phyloP scores from a whole-genome alignment of 2,888 invertebrate species.

The Rhaphigaster nebulosa region DNA sequence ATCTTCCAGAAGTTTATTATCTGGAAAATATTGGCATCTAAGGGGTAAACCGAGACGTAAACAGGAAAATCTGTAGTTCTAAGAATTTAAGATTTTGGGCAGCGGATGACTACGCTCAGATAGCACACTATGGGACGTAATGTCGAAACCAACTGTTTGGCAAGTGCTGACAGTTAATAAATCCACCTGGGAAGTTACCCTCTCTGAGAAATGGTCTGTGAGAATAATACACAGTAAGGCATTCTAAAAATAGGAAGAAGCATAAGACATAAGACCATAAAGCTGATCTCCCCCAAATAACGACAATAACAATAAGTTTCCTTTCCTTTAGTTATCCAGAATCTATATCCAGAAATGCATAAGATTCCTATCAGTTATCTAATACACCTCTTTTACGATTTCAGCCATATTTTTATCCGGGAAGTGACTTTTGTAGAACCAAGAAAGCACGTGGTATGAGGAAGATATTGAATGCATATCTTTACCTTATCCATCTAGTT shows the following conservation, averaged over 20 bases:
- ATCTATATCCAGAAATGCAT: neutral
- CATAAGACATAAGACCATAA: neutral
- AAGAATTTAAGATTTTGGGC: too few species aligned
- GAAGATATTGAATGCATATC: neutral
- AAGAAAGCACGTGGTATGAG: neutral
- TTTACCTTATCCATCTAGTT: neutral
- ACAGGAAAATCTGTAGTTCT: too few species aligned
- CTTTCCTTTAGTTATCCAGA: neutral
- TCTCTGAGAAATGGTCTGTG: constrained; percentile 19
- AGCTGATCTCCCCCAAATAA: neutral
- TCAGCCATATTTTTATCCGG: neutral
- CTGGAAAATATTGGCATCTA: too few species aligned
- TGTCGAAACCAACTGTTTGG: constrained; percentile 18
- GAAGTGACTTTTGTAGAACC: neutral
- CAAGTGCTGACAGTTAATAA: constrained; percentile 14
- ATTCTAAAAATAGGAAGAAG: neutral
- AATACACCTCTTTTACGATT: neutral
- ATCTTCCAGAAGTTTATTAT: too few species aligned
- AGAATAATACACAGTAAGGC: neutral
- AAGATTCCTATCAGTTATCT: neutral
- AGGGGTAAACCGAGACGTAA: too few species aligned
- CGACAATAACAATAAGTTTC: neutral
- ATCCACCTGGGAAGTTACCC: constrained; percentile 15
- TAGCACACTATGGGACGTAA: neutral
- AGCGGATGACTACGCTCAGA: neutral